Evolutionary conservation across 2,888 invertebrate species (phyloP).

Genomic region (Drosophila atripex): DNA sequence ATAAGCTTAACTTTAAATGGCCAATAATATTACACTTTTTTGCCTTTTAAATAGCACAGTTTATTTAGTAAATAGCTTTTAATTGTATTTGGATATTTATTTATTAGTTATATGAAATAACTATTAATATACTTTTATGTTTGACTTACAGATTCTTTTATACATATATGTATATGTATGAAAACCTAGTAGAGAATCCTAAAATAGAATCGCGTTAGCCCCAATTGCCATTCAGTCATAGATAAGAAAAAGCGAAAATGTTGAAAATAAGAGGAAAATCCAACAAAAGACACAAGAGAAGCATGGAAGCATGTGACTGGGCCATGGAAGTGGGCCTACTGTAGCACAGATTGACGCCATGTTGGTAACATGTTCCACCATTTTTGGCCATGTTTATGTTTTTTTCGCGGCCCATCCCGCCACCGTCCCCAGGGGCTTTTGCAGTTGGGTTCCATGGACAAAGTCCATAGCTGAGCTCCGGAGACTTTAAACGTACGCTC

Average conservation of each 20-base stretch:
- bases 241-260: conserved; percentile 13
- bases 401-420: conserved; percentile 8
- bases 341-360: conserved; percentile 37
- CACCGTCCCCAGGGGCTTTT: background rate
- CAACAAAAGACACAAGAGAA: background rate
- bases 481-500: background rate
- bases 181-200: background rate
- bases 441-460: background rate
- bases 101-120: background rate
- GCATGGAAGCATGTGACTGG: conserved; percentile 12
- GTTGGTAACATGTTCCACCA: conserved; percentile 40
- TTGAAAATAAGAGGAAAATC: conserved; percentile 2
- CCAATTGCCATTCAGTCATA: background rate
- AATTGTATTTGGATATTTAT: background rate
- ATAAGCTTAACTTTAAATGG: conserved; percentile 1
- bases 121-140: background rate
- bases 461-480: background rate
- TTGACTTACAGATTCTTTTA: too few species aligned
- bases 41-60: background rate
- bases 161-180: background rate
- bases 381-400: conserved; percentile 42
- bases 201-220: background rate
- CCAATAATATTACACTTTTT: background rate
- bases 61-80: background rate
- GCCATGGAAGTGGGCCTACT: conserved; percentile 3